Conservation (phyloP, 2,113 vertebrate genomes). For the pig (Sus scrofa) region DNA sequence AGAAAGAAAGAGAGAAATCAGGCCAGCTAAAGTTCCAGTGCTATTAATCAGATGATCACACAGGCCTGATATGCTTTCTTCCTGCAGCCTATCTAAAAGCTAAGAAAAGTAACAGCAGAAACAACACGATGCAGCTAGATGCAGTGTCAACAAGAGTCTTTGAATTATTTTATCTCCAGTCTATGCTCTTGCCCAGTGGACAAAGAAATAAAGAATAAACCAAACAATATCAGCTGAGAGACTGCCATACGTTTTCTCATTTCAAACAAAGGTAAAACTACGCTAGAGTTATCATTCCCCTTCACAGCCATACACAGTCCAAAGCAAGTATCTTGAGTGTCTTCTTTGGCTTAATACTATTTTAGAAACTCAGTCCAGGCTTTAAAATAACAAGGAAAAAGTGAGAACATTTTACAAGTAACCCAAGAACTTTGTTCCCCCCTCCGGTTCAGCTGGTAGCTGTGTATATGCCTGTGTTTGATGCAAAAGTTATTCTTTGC, state of each 20-base stretch:
- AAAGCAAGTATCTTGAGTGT: not conserved
- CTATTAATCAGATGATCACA: not conserved
- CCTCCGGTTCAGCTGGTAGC: not conserved
- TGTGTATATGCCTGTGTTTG: not conserved
- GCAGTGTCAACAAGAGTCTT: not conserved
- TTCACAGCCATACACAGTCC: not conserved
- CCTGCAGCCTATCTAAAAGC: not conserved
- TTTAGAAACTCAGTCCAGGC: not conserved
- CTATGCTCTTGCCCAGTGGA: not conserved
- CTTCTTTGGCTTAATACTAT: not conserved
- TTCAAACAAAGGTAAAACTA: constrained; percentile 22
- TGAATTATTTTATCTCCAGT: not conserved
- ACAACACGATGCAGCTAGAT: not conserved
- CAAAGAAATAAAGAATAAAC: constrained; percentile 57
- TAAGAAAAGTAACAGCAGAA: not conserved
- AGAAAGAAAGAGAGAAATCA: not conserved
- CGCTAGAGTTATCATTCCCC: not conserved
- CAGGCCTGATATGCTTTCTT: not conserved
- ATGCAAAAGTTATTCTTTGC: not conserved
- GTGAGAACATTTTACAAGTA: not conserved
- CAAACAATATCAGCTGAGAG: not conserved
- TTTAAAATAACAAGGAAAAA: constrained; percentile 41
- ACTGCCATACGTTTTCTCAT: not conserved
- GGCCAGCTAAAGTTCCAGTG: not conserved
- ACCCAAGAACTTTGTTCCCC: not conserved